Evolutionary conservation across 2,888 invertebrate genomes (phyloP), one percentile per base, ranked within the genome.

Genomic region (Ophion obscuratus): DNA sequence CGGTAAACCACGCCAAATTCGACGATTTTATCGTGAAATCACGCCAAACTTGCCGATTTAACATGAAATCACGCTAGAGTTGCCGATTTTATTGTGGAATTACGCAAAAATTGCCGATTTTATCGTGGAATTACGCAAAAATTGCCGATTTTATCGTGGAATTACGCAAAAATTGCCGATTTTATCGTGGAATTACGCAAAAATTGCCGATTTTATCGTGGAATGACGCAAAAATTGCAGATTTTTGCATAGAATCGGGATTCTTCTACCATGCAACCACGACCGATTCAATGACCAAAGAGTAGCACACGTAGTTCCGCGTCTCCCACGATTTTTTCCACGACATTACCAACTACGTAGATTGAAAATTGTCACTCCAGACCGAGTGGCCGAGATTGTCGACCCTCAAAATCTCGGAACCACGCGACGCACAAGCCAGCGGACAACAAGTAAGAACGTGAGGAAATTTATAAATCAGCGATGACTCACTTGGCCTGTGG

Each of bases 401-500:
- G 40, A 40, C 40, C 9, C 40, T 5, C 40, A 0, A 40, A 40
- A 40, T 40, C 40, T 40, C 40, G 40, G 9, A 6, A 40, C 5
- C 40, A 0, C 40, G 40, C 40, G 40, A 7, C 40, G 6, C 40
- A 40, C 40, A 40, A 6, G 40, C 40, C 40, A 40, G 40, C 40
- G 9, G 40, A 7, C 40, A 7, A 61, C 6, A n/a, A 20, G 9
- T 66, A 36, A 36, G 17, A 66, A 66, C n/a, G 10, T 9, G n/a
- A 6, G 7, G 11, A 57, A 31, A 31, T 31, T 75, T 4, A n/a
- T 27, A 5, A 73, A 11, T 40, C 40, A 3, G 5, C 17, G 5
- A 62, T 14, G 83, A 92, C 93, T 92, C 84, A 94, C 94, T 97
- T 97, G 70, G 96, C 95, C n/a, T 96, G 96, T 0, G 97, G 97